These are phyloP conservation scores for Trachelus iudaicus DNA, from an alignment of 2,888 invertebrate genomes.

Conservation along the genomic window DNA sequence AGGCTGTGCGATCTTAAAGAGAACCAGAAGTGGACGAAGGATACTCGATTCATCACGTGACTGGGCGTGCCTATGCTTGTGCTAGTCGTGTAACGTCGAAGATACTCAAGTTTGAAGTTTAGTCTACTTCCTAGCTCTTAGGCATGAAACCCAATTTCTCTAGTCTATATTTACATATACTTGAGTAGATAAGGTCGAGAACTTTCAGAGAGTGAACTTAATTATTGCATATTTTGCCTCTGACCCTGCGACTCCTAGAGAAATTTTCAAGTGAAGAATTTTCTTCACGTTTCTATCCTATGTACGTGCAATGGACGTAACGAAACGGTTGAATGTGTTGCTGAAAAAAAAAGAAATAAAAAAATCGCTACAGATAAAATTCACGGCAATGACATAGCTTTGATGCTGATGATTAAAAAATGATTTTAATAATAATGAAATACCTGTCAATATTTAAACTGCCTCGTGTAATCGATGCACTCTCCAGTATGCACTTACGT, in stretches of 20 bases:
- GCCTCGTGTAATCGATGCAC: background rate
- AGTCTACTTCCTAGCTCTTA: background rate
- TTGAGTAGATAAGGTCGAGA: background rate
- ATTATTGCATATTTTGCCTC: background rate
- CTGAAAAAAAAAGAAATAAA: background rate
- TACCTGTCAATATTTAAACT: background rate
- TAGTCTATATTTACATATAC: background rate
- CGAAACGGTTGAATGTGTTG: too few species aligned
- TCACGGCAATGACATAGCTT: background rate
- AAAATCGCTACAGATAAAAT: background rate
- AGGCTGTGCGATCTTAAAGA: background rate
- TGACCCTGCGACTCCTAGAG: background rate
- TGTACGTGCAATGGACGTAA: background rate
- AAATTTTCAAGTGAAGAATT: background rate
- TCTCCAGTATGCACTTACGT: background rate
- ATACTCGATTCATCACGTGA: background rate
- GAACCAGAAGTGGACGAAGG: background rate
- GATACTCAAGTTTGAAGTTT: background rate
- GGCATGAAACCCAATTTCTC: background rate
- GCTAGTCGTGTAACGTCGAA: background rate
- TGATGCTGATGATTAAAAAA: background rate
- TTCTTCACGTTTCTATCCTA: background rate
- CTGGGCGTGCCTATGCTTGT: background rate
- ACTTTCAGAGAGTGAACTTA: background rate
- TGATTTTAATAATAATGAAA: background rate